Base-by-base conservation (phyloP, 2,113 vertebrate genomes). In the Nymphicus hollandicus region DNA sequence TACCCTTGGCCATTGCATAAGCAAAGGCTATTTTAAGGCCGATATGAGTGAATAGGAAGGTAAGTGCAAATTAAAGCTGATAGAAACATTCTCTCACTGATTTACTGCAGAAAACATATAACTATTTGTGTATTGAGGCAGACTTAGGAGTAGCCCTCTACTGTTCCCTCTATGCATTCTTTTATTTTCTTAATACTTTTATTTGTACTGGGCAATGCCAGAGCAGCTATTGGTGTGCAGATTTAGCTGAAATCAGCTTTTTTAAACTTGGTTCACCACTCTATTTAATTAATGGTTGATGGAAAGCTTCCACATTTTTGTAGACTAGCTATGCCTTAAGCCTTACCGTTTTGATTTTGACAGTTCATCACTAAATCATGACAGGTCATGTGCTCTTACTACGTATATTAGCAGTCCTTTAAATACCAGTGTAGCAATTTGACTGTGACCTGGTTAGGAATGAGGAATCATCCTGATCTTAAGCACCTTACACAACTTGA, bases 191-290 rank as follows among this genome's bases (percentile, higher is more conserved):
- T 73, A 88, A 66, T 83, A 72, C 13, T 74, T 76, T 35, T 70
- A 53, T 92, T 74, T 88, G 33, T 52, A n/a, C 5, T 50, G 31
- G 35, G 52, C 33, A 55, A 14, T 68, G 64, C 31, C 85, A 86
- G 47, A 35, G 68, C 27, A 71, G 66, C 33, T 63, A 65, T 50
- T 4, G 4, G n/a, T 78, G 9, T 37, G 50, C 9, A 55, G 52
- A 74, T 90, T 81, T 84, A 78, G 77, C 52, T 88, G 90, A 90
- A 78, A 93, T 90, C 64, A 66, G 72, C 80, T 60, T 78, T 86
- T 78, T 83, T 1, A 14, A 72, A 60, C 9, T 25, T 66, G 24
- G 5, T n/a, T 65, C 43, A 33, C 56, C 69, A 86, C 86, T 92
- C 66, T 71, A 17, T 69, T 95, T 93, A 88, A 88, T 96, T 90